Evolutionary conservation across 2,797 vertebrate genomes (phyloP).

Genomic region (Fratercula arctica): DNA sequence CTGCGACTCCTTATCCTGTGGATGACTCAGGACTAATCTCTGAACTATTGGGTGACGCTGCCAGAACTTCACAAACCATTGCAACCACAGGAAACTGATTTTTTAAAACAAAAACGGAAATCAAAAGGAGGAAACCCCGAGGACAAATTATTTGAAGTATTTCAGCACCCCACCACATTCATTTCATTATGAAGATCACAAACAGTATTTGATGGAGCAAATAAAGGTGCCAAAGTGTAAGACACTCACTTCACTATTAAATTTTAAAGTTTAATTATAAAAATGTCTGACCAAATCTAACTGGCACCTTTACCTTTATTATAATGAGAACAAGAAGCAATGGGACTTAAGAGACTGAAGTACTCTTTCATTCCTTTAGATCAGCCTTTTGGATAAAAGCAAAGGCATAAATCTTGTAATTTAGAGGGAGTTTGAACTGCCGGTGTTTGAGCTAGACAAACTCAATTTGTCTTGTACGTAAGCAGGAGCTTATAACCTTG

Average conservation of each 20-base stretch:
- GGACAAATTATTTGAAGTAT: slow-evolving; percentile 1
- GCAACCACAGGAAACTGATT: neutral
- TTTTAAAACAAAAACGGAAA: neutral
- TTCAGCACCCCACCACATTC: neutral
- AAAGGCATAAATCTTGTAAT: slow-evolving; percentile 27
- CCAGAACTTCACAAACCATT: neutral
- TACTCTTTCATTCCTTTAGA: slow-evolving; percentile 9
- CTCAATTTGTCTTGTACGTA: neutral
- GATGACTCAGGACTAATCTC: neutral
- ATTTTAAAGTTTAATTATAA: slow-evolving; percentile 19
- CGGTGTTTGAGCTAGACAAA: neutral
- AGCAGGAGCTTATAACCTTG: slow-evolving; percentile 4
- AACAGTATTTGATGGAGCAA: neutral
- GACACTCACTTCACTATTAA: neutral
- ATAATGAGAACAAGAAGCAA: neutral
- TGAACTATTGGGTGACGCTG: neutral
- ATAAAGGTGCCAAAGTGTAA: neutral
- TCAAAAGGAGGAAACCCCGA: neutral
- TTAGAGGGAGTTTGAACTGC: slow-evolving; percentile 15
- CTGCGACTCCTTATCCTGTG: neutral
- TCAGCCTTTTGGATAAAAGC: neutral
- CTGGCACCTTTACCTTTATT: neutral
- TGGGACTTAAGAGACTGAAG: neutral
- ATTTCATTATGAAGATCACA: neutral
- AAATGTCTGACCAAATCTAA: neutral